Evolutionary conservation across 2,113 vertebrate species (phyloP).

Genomic region (Calidris pygmaea): DNA sequence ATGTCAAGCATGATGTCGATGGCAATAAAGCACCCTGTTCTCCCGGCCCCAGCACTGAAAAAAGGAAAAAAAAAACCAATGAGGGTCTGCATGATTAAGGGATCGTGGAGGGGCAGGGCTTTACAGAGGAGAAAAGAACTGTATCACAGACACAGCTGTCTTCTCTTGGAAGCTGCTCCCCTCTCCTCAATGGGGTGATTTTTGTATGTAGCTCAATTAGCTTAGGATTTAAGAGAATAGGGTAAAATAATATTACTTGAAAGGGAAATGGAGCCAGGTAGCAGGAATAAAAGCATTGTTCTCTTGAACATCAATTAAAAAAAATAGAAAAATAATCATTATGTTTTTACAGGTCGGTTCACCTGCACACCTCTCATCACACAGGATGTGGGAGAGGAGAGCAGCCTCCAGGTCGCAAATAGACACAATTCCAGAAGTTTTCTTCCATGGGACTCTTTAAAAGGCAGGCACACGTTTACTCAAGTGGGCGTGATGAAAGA

Average conservation of each 20-base stretch:
- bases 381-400: neutral
- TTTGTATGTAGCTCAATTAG: neutral
- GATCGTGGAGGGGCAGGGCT: neutral
- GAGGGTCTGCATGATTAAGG: neutral
- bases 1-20: constrained; percentile 99
- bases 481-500: neutral
- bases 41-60: constrained; percentile 89
- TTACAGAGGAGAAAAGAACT: neutral
- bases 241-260: neutral
- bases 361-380: neutral
- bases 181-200: neutral
- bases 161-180: neutral
- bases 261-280: neutral
- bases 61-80: neutral
- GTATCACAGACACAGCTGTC: neutral
- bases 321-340: neutral
- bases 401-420: neutral
- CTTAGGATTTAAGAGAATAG: neutral
- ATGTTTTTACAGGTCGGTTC: neutral
- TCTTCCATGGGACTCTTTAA: neutral
- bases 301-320: neutral
- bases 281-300: neutral
- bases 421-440: neutral
- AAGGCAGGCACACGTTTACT: neutral
- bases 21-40: constrained; percentile 95